These are phyloP conservation scores for Saguinus imperator DNA, from an alignment of 2,113 vertebrate genomes.

Conservation along the genomic window DNA sequence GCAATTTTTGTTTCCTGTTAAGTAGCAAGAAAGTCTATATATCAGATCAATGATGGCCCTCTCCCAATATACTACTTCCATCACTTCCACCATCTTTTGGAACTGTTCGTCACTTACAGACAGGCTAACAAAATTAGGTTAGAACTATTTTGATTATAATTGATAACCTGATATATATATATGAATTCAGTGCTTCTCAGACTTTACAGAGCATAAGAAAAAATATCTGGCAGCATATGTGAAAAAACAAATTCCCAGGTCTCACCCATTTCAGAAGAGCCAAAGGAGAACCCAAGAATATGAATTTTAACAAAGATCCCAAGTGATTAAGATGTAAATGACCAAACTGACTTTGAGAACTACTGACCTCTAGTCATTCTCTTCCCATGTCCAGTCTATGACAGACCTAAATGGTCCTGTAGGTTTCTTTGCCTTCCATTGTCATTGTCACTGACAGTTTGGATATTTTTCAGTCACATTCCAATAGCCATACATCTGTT, in stretches of 20 bases:
- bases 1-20: not conserved
- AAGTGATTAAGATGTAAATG: not conserved
- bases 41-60: not conserved
- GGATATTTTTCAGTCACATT: not conserved
- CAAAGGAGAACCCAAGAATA: not conserved
- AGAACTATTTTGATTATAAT: not conserved
- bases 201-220: not conserved
- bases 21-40: constrained; percentile 23
- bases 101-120: not conserved
- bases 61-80: not conserved
- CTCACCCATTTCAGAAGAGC: not conserved
- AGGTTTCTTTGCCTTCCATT: not conserved
- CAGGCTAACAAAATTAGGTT: not conserved
- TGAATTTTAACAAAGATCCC: constrained; percentile 8
- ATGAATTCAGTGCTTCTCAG: not conserved
- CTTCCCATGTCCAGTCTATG: not conserved
- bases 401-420: too few relatives aligned
- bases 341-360: not conserved
- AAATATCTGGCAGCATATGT: too few relatives aligned
- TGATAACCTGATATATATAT: not conserved
- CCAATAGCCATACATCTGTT: not conserved
- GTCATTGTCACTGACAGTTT: not conserved
- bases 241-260: not conserved
- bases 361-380: rapidly evolving
- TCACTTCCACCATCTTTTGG: not conserved